Percentiles rank a stretch among this genome's conserved stretches.
Conservation (phyloP, 2,888 invertebrate species). For the Deilephila elpenor region DNA sequence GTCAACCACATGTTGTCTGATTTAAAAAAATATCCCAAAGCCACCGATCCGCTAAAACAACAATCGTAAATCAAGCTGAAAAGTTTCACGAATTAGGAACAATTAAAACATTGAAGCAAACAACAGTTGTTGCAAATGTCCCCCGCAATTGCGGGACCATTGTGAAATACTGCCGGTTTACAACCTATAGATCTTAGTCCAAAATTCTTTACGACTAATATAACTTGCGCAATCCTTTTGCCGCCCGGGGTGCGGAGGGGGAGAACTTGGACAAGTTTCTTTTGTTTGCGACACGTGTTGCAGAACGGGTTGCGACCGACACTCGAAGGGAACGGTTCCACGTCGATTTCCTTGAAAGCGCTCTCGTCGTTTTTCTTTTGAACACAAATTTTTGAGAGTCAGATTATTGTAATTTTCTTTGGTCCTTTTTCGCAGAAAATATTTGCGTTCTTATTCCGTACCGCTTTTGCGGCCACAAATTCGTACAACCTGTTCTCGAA, state of each 20-base stretch:
- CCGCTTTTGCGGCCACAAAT: slow-evolving; percentile 48
- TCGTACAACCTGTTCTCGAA: slow-evolving; percentile 49
- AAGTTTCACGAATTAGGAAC: slow-evolving; percentile 83
- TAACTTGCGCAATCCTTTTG: slow-evolving; percentile 84
- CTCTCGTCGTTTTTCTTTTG: slow-evolving; percentile 61
- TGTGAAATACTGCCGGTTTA: slow-evolving; percentile 80
- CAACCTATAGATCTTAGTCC: slow-evolving; percentile 82
- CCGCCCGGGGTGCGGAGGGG: slow-evolving; percentile 61
- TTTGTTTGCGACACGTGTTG: slow-evolving; percentile 83
- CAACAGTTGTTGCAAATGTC: slow-evolving; percentile 83
- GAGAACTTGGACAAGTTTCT: slow-evolving; percentile 72
- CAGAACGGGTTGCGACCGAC: slow-evolving; percentile 81
- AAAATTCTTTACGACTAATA: slow-evolving; percentile 83
- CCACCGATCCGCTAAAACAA: slow-evolving; percentile 69
- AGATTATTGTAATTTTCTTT: slow-evolving; percentile 59
- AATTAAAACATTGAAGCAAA: slow-evolving; percentile 82
- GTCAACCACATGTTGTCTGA: slow-evolving; percentile 54
- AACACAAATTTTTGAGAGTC: slow-evolving; percentile 53
- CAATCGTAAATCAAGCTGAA: slow-evolving; percentile 76
- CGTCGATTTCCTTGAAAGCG: slow-evolving; percentile 67
- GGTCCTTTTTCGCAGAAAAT: slow-evolving; percentile 54
- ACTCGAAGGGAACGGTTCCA: slow-evolving; percentile 69
- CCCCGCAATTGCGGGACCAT: slow-evolving; percentile 81
- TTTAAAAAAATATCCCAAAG: slow-evolving; percentile 57
- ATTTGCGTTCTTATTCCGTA: slow-evolving; percentile 46